Conservation (phyloP, 2,888 invertebrate genomes). For the Zygogramma bicolorata region DNA sequence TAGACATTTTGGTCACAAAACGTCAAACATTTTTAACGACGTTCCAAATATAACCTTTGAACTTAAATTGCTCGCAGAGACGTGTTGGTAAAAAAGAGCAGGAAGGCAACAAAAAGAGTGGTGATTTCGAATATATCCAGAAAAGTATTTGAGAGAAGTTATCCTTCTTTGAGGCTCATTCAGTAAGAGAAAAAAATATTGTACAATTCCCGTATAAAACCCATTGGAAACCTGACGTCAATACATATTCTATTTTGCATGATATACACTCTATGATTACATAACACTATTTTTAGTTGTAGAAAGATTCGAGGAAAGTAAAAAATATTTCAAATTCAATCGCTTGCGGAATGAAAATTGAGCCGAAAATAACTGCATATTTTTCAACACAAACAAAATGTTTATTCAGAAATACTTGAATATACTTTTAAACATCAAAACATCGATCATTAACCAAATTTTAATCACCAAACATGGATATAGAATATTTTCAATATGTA, state of each 20-base stretch:
- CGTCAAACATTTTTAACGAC: too few relatives aligned
- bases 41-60: too few relatives aligned
- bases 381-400: neutral
- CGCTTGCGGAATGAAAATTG: neutral
- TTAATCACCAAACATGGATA: too few relatives aligned
- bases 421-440: too few relatives aligned
- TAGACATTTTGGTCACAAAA: too few relatives aligned
- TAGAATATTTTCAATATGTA: too few relatives aligned
- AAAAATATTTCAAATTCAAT: constrained; percentile 7
- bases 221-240: neutral
- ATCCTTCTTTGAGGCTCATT: neutral
- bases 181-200: neutral
- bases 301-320: neutral
- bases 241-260: constrained; percentile 4
- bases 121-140: too few relatives aligned
- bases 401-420: neutral
- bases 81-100: too few relatives aligned
- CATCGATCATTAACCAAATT: too few relatives aligned
- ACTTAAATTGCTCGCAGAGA: too few relatives aligned
- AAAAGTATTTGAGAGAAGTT: too few relatives aligned
- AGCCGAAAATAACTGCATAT: neutral
- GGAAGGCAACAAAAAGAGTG: too few relatives aligned
- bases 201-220: neutral
- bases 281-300: constrained; percentile 1
- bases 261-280: constrained; percentile 7